Evolutionary conservation across 2,113 vertebrate genomes (phyloP), one percentile per base, ranked within the genome.

Genomic region (Plectropomus leopardus): DNA sequence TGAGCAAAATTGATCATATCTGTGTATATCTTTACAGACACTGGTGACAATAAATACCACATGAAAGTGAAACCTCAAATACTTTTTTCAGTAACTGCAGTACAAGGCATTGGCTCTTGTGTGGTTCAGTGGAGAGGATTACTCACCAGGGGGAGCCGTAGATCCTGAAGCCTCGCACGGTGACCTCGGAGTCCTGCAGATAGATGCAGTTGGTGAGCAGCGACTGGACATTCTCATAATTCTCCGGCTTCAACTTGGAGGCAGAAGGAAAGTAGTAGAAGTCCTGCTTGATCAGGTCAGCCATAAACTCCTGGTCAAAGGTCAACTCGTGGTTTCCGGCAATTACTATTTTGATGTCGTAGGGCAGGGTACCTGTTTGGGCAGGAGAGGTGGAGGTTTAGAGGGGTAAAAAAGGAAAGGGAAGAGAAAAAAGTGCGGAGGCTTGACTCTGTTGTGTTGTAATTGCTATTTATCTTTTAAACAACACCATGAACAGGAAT

Each of bases 251-350:
- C 89, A 99, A 95, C 86, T 99, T 99, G 40, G 98, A 98, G 84
- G 97, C 97, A 0, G 98, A 99, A 0, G 98, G 98, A 90, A 99
- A 99, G 94, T 98, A 98, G 94, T 99, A 99, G 88, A 98, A 99
- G 94, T 99, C 98, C 95, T 99, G 98, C 91, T 99, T 99, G 94
- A 99, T 98, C 91, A 99, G 95, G 92, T 99, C 98, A 0, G 98
- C 97, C 98, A 99, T 99, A 93, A 99, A 99, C 95, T 99, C 98
- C 95, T 98, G 97, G 94, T 99, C 98, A 70, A 99, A 99, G 78
- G 98, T 99, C 95, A 99, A 78, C 94, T 99, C 98, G 28, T 99
- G 98, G 94, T 99, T 99, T 83, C 98, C 98, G 0, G 98, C 97
- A 34, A 98, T 97, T 81, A 98, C 98, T 15, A 99, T 96, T 94